These are phyloP conservation scores for Diadophis punctatus DNA, from an alignment of 2,113 vertebrate genomes.

Conservation along the genomic window DNA sequence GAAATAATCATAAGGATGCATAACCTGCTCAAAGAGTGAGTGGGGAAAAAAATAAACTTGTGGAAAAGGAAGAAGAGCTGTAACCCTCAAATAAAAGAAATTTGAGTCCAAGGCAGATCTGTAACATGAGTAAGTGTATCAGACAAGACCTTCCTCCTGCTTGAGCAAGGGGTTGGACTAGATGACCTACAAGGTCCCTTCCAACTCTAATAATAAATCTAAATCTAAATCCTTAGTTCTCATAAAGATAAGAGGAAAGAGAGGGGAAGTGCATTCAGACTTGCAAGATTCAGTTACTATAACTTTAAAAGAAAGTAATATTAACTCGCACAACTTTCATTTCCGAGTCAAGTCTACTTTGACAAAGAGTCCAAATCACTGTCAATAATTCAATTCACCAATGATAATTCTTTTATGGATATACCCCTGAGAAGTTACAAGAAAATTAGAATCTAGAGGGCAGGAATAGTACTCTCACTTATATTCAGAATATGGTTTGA, in stretches of 20 bases:
- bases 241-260: not conserved
- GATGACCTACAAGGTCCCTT: too few relatives aligned
- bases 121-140: not conserved
- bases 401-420: not conserved
- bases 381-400: not conserved
- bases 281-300: not conserved
- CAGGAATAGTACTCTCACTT: too few relatives aligned
- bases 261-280: not conserved
- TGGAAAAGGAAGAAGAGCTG: not conserved
- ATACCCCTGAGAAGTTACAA: not conserved
- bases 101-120: not conserved
- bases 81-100: not conserved
- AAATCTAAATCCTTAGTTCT: too few relatives aligned
- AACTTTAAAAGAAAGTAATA: not conserved
- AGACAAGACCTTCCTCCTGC: not conserved
- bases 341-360: not conserved
- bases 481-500: too few relatives aligned
- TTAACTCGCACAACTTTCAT: not conserved
- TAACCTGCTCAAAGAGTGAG: not conserved
- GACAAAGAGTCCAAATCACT: not conserved
- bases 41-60: not conserved
- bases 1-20: not conserved
- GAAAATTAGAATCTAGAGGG: too few relatives aligned
- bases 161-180: too few relatives aligned
- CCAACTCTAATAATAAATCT: too few relatives aligned